A percentile compares a stretch with the other conserved stretches of the same genome.
phyloP scores from a whole-genome alignment of 35 echinoderm and acorn worm genomes.

The Lytechinus pictus region DNA sequence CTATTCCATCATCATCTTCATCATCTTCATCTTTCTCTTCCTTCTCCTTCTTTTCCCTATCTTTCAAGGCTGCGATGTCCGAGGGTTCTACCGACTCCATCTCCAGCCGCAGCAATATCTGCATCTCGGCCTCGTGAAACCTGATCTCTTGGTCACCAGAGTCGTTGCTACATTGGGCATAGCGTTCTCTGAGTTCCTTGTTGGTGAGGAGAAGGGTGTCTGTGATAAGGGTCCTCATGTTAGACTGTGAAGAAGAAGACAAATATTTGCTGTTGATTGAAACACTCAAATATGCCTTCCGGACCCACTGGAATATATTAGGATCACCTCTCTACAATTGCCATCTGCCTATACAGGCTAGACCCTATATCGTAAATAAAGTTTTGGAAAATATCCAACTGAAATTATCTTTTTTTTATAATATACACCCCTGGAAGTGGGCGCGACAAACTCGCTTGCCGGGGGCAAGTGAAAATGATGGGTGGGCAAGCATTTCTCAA shows the following conservation, averaged over 20 bases:
- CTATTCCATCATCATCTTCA: slow-evolving; percentile 40
- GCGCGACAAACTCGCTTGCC: no score
- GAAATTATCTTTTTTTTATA: no score
- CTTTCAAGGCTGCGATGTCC: neutral
- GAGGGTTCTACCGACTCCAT: slow-evolving; percentile 58
- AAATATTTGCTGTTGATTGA: neutral
- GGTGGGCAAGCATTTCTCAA: no score
- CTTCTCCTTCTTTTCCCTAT: neutral
- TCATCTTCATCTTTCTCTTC: slow-evolving; percentile 25
- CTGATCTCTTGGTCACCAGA: slow-evolving; percentile 7
- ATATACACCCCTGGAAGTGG: no score
- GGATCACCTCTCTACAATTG: no score
- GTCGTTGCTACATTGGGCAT: slow-evolving; percentile 14
- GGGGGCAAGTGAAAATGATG: no score
- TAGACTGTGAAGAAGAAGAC: neutral
- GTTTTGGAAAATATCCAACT: no score
- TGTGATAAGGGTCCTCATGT: slow-evolving; percentile 24
- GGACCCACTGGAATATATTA: no score
- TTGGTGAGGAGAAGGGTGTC: slow-evolving; percentile 51
- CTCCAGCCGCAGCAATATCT: slow-evolving; percentile 60
- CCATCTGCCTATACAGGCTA: no score
- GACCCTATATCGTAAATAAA: no score
- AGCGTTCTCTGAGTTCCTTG: slow-evolving; percentile 54
- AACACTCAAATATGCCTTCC: no score
- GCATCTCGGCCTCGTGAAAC: slow-evolving; percentile 56